Conservation (phyloP, 2,888 invertebrate genomes). For the Pterostichus niger region DNA sequence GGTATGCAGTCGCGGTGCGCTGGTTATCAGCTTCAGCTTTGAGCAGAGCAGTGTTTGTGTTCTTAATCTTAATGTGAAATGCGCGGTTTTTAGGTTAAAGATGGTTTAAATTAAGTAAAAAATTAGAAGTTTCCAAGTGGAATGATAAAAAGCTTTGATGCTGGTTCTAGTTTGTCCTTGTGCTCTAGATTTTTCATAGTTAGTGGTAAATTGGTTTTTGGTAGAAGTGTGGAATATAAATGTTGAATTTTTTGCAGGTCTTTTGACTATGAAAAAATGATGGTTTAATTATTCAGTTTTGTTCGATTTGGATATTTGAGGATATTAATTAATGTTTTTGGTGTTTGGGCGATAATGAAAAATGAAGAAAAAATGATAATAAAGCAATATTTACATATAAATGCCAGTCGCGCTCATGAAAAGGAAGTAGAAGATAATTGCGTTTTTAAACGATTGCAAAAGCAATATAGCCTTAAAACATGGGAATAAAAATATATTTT, state of each 20-base stretch:
- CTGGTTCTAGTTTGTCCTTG: background rate
- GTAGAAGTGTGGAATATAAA: background rate
- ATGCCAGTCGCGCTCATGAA: slow-evolving; percentile 30
- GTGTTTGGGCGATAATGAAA: slow-evolving; percentile 5
- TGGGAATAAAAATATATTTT: slow-evolving; percentile 51
- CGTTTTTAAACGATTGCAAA: slow-evolving; percentile 50
- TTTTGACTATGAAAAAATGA: background rate
- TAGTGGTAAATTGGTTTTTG: background rate
- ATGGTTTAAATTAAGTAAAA: slow-evolving; percentile 46
- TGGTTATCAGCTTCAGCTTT: slow-evolving; percentile 53
- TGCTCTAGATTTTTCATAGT: slow-evolving; percentile 18
- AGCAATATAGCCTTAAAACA: slow-evolving; percentile 1
- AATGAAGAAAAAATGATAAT: slow-evolving; percentile 46
- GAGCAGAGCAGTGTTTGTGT: slow-evolving; percentile 44
- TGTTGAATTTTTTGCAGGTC: background rate
- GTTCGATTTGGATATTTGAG: background rate
- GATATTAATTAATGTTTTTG: slow-evolving; percentile 37
- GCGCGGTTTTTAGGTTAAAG: slow-evolving; percentile 33
- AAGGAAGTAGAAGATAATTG: slow-evolving; percentile 37
- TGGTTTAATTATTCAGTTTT: slow-evolving; percentile 13
- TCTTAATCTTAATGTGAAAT: slow-evolving; percentile 32
- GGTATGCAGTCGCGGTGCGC: slow-evolving; percentile 40
- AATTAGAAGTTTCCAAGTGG: slow-evolving; percentile 4
- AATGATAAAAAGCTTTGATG: slow-evolving; percentile 13
- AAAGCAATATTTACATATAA: slow-evolving; percentile 41